phyloP scores from a whole-genome alignment of 1,140 invertebrate genomes.

The Papilio xuthus region DNA sequence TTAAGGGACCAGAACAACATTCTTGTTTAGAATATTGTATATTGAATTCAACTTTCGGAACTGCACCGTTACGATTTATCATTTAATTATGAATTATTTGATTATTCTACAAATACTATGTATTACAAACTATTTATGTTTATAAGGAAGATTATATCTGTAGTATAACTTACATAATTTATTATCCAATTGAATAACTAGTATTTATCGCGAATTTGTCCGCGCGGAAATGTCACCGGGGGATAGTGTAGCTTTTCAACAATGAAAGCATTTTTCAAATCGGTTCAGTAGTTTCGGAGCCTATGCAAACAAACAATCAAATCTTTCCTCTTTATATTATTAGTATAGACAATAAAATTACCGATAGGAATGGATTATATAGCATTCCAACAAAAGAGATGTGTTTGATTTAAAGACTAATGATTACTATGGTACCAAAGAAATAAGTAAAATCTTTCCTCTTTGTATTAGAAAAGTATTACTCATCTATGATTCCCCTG shows the following conservation, averaged over 20 bases:
- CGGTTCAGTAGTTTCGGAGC: too few species aligned
- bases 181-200: background rate
- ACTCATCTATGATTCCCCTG: background rate
- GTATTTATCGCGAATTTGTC: too few species aligned
- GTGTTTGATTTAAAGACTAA: background rate
- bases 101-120: background rate
- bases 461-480: background rate
- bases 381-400: background rate
- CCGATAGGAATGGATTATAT: background rate
- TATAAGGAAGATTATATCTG: background rate
- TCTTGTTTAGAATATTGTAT: conserved; percentile 62
- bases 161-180: background rate
- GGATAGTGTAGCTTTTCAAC: too few species aligned
- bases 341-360: background rate
- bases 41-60: conserved; percentile 35
- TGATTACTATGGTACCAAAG: background rate
- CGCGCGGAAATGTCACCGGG: too few species aligned
- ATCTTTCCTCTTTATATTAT: too few species aligned
- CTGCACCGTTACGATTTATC: conserved; percentile 11
- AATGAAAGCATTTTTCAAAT: too few species aligned
- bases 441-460: background rate
- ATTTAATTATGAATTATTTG: background rate
- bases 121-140: conserved; percentile 16
- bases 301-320: too few species aligned
- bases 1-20: conserved; percentile 67